These are phyloP conservation scores for Dicrostonyx torquatus DNA, from an alignment of 2,797 vertebrate genomes.

Conservation along the genomic window DNA sequence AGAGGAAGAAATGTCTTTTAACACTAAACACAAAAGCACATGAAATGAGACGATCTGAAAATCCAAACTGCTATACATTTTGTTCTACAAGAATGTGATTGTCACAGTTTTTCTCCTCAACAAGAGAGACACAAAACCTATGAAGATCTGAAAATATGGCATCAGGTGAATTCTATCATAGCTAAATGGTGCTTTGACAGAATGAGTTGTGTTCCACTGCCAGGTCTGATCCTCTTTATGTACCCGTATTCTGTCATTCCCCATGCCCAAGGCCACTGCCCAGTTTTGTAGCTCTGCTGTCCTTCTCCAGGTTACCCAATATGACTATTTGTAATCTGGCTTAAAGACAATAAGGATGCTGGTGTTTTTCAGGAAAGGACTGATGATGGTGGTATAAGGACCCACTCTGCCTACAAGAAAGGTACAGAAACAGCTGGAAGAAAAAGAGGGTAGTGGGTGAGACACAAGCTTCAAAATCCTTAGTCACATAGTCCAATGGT, in stretches of 20 bases:
- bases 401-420: not conserved
- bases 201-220: not conserved
- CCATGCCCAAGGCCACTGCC: not conserved
- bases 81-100: not conserved
- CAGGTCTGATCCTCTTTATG: not conserved
- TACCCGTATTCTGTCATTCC: not conserved
- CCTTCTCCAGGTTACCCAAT: not conserved
- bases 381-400: not conserved
- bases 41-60: not conserved
- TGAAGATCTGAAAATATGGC: not conserved
- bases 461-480: not conserved
- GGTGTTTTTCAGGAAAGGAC: conserved; percentile 29
- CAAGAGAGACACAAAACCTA: not conserved
- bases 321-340: not conserved
- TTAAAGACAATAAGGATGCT: not conserved
- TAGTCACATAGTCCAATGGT: not conserved
- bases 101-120: not conserved
- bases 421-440: not conserved
- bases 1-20: not conserved
- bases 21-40: not conserved
- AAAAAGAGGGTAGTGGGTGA: not conserved
- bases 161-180: fast-evolving
- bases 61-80: not conserved
- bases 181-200: not conserved
- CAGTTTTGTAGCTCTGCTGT: not conserved